Percentiles rank a stretch among this genome's conserved stretches.
phyloP scores from a whole-genome alignment of 2,888 invertebrate species.

The Calameuta pallipes region DNA sequence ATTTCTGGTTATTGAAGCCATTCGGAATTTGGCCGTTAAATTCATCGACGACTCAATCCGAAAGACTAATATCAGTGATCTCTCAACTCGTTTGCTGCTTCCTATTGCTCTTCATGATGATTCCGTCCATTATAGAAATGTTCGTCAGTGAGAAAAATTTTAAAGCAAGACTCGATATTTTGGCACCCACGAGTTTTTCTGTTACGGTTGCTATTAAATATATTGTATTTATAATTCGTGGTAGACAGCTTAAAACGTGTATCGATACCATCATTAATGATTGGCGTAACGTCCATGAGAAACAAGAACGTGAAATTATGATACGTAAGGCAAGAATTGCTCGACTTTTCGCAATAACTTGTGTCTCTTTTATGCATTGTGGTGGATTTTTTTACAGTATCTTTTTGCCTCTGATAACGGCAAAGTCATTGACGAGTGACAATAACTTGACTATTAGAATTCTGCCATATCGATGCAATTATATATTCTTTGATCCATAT shows the following conservation, averaged over 20 bases:
- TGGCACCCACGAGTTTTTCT: background rate
- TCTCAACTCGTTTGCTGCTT: background rate
- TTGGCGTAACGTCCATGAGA: background rate
- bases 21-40: constrained; percentile 25
- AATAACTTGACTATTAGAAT: constrained; percentile 41
- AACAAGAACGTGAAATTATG: too few species aligned
- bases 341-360: constrained; percentile 31
- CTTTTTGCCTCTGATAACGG: constrained; percentile 23
- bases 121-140: constrained; percentile 19
- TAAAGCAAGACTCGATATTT: background rate
- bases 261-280: too few species aligned
- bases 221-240: background rate
- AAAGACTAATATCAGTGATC: too few species aligned
- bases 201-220: constrained; percentile 47
- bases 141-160: constrained; percentile 20
- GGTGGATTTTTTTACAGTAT: constrained; percentile 32
- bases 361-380: constrained; percentile 44
- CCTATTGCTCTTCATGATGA: too few species aligned
- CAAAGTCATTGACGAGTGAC: constrained; percentile 19
- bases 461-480: constrained; percentile 50
- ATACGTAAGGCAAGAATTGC: constrained; percentile 22
- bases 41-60: too few species aligned
- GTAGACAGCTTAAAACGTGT: too few species aligned
- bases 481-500: constrained; percentile 42
- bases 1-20: constrained; percentile 21